Conservation (phyloP, 2,113 vertebrate species). For the Pterocles burchelli region DNA sequence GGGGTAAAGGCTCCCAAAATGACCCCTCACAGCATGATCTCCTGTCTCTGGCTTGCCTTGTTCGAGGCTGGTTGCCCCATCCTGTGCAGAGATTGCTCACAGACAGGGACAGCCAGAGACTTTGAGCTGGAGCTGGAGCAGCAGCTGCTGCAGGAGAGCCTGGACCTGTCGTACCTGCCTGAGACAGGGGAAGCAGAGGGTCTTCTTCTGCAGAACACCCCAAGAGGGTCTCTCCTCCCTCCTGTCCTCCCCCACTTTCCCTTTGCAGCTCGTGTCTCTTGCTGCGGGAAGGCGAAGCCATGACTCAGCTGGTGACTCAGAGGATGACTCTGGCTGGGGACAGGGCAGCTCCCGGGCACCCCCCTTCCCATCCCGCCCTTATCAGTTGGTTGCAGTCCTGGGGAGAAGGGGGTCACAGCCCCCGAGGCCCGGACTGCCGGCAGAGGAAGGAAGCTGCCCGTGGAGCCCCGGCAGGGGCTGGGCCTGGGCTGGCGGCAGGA, state of each 20-base stretch:
- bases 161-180: background rate
- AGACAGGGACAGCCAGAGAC: background rate
- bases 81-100: background rate
- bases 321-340: background rate
- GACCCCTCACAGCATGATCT: background rate
- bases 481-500: background rate
- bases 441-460: background rate
- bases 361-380: background rate
- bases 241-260: background rate
- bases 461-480: background rate
- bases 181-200: background rate
- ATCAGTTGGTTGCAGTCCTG: background rate
- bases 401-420: background rate
- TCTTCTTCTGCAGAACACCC: background rate
- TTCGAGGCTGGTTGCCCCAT: background rate
- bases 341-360: background rate
- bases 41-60: background rate
- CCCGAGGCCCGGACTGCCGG: background rate
- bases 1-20: background rate
- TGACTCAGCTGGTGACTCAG: conserved; percentile 43
- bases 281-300: background rate
- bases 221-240: background rate
- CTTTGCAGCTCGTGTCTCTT: background rate
- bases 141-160: background rate
- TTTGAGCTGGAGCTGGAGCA: background rate